Evolutionary conservation across 2,888 invertebrate species (phyloP), one percentile per base, ranked within the genome.

Genomic region (Macrophya annulata): DNA sequence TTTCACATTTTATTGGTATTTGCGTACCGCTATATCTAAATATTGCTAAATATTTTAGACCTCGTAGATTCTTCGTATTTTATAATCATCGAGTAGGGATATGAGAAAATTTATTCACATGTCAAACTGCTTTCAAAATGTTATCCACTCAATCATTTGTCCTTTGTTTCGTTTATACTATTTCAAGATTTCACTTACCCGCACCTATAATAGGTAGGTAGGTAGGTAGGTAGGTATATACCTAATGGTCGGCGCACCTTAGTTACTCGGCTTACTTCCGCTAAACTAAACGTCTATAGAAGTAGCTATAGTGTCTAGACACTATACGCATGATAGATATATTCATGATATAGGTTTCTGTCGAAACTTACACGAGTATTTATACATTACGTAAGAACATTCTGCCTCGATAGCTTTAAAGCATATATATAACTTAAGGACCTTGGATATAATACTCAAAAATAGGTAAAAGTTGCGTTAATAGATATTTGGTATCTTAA

Each of bases 131-230:
- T 71, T 31, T 43, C 12, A 17, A 40, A 71, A 71, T 40, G 15
- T 40, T 71, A 17, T 9, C 37, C n/a, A 71, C 37, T 71, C 71
- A 40, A 71, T 71, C 37, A 71, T 37, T 37, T 43, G 40, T 71
- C 31, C 31, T 71, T 71, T 71, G 40, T 71, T 71, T 37, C 40
- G 31, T 40, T 71, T 31, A 71, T 71, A 9, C 37, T 8, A 15
- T 71, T 71, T 71, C 71, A 71, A 37, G 71, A 71, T 71, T 71
- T 71, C 40, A 31, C 71, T 71, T 40, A 40, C 37, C 40, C 40
- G 40, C 40, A 71, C 40, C 37, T 71, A 71, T 62, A 21, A 62
- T n/a, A n/a, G n/a, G 25, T n/a, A n/a, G n/a, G 17, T 21, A n/a
- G n/a, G 25, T n/a, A n/a, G n/a, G 17, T 21, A 3, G 21, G 8